Percentiles rank a stretch among this genome's conserved stretches.
Conservation (phyloP, 1,140 invertebrate species). For the Gerris buenoi region DNA sequence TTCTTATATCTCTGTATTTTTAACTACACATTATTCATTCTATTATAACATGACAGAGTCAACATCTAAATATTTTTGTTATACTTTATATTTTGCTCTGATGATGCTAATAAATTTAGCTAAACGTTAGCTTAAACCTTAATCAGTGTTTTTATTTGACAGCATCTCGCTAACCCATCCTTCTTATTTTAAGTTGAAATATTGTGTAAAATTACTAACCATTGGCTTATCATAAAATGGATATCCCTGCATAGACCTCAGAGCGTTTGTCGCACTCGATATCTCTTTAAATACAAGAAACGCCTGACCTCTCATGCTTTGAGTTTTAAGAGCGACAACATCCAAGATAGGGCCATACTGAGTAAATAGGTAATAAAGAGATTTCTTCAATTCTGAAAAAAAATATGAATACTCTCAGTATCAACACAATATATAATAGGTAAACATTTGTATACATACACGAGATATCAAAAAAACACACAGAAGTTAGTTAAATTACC, state of each 20-base stretch:
- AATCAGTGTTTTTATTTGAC: too few relatives aligned
- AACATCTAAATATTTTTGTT: too few relatives aligned
- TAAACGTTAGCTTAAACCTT: too few relatives aligned
- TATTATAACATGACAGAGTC: too few relatives aligned
- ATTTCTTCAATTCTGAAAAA: constrained; percentile 79
- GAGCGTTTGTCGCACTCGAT: constrained; percentile 84
- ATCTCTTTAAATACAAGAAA: constrained; percentile 99
- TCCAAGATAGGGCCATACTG: constrained; percentile 98
- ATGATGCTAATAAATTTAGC: too few relatives aligned
- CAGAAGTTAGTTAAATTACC: constrained; percentile 39
- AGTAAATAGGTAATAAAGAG: constrained; percentile 96
- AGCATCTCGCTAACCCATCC: too few relatives aligned
- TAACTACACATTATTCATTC: too few relatives aligned
- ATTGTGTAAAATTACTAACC: constrained; percentile 47
- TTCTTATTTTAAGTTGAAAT: too few relatives aligned
- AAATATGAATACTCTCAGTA: constrained; percentile 13
- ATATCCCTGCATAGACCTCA: constrained; percentile 96
- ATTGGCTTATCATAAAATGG: constrained; percentile 99
- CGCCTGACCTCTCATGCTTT: constrained; percentile 97
- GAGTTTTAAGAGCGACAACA: constrained; percentile 92
- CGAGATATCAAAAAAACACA: too few relatives aligned
- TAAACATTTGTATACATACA: too few relatives aligned
- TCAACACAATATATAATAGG: background rate
- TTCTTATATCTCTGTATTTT: too few relatives aligned
- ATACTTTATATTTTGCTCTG: too few relatives aligned